phyloP scores from a whole-genome alignment of 1,140 invertebrate species.

The Lucilia cuprina region DNA sequence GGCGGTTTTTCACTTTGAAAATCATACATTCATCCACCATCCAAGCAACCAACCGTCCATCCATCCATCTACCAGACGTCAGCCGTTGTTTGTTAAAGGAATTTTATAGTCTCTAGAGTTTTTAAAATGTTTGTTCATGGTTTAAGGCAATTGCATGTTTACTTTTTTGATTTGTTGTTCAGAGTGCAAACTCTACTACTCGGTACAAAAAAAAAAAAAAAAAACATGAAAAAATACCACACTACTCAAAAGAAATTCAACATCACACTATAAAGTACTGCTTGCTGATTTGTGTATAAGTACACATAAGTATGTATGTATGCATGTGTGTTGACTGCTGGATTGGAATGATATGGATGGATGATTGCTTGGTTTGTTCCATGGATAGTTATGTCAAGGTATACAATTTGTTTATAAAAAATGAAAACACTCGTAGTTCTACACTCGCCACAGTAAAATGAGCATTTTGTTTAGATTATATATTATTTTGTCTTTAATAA shows the following conservation, averaged over 20 bases:
- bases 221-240: no score
- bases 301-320: not conserved
- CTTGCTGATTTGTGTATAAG: not conserved
- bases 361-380: not conserved
- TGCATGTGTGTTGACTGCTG: no score
- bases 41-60: not conserved
- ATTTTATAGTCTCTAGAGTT: constrained; percentile 32
- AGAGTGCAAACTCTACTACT: not conserved
- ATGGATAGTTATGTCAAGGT: constrained; percentile 27
- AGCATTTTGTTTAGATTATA: constrained; percentile 7
- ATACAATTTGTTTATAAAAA: constrained; percentile 24
- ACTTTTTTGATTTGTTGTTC: constrained; percentile 9
- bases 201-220: no score
- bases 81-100: constrained; percentile 30
- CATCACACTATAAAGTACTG: not conserved
- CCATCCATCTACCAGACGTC: constrained; percentile 29
- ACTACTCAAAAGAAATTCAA: not conserved
- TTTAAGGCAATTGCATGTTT: constrained; percentile 11
- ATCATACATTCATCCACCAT: constrained; percentile 12
- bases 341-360: not conserved
- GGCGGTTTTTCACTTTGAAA: constrained; percentile 26
- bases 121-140: constrained; percentile 20
- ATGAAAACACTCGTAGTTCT: not conserved
- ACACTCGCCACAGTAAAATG: not conserved
- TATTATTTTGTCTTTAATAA: constrained; percentile 2